Evolutionary conservation across 2,797 vertebrate genomes (phyloP), one percentile per base, ranked within the genome.

Genomic region (Amblyraja radiata): DNA sequence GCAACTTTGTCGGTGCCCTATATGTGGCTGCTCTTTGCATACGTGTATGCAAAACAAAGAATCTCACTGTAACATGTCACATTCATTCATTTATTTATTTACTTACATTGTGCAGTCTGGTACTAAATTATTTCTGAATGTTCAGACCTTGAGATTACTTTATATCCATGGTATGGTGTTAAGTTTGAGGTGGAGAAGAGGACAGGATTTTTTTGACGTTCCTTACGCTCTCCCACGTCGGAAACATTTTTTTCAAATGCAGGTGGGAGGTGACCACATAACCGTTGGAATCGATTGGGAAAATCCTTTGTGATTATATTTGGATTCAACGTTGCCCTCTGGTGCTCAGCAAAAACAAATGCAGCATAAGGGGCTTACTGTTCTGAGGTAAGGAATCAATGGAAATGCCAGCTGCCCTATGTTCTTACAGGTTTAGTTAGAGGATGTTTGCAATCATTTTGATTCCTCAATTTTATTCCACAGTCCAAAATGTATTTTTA

Each of bases 311-410:
- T 23, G 6, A 28, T 46, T 74, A 63, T 73, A 91, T 73, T 74
- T 54, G 83, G 58, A 86, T 65, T 86, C 83, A 63, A 36, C 68
- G 11, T 91, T 18, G 18, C 23, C 39, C 36, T 91, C 32, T 36
- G 25, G 68, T 91, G 68, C 91, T 71, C 65, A 91, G n/a, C 18
- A 46, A 81, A 86, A 86, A 54, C 8, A 74, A 90, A 73, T 71
- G 36, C 11, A 91, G 16, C 68, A 91, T 74, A 46, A 54, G 13
- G 68, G 11, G 32, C 73, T 46, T 14, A 46, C 10, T 18, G 73
- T 46, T 8, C 23, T 54, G 23, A 6, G 65, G 68, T 91, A 21
- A 28, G 83, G 58, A 63, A 7, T 46, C 25, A 36, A 74, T 74
- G 36, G 28, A 90, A 90, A 65, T 18, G 25, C 83, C 23, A 73